Percentiles rank a stretch among this genome's conserved stretches.
Conservation (phyloP, 2,113 vertebrate genomes). For the Gavialis gangeticus region DNA sequence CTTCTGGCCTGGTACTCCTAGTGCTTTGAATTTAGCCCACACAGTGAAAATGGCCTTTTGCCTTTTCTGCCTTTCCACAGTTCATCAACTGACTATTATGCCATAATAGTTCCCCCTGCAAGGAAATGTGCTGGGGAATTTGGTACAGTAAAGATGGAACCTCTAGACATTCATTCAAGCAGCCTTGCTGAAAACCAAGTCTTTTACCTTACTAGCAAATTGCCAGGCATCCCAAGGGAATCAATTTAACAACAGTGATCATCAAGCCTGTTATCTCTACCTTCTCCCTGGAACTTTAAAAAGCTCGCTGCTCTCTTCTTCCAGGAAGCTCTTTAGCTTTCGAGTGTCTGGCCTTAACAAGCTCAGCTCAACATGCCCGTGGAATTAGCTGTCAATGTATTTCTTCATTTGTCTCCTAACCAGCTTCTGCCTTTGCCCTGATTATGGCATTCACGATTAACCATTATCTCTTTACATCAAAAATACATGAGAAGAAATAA, state of each 20-base stretch:
- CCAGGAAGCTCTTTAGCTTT: constrained; percentile 53
- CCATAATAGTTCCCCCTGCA: constrained; percentile 42
- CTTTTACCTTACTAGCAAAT: constrained; percentile 9
- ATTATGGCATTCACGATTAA: constrained; percentile 12
- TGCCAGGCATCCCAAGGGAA: constrained; percentile 24
- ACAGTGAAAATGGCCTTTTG: constrained; percentile 72
- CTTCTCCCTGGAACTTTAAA: constrained; percentile 53
- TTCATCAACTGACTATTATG: constrained; percentile 60
- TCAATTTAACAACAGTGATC: constrained; percentile 56
- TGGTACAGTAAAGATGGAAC: constrained; percentile 51
- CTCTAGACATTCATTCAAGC: constrained; percentile 51
- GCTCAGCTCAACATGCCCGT: constrained; percentile 28
- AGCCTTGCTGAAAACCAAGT: constrained; percentile 40
- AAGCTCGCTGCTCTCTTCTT: constrained; percentile 27
- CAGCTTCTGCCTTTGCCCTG: background rate
- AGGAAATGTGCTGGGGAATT: constrained; percentile 51
- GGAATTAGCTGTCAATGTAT: constrained; percentile 40
- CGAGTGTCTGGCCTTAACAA: constrained; percentile 58
- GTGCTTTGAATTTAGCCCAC: constrained; percentile 59
- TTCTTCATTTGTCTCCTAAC: constrained; percentile 7
- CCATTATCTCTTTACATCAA: background rate
- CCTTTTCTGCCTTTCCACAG: constrained; percentile 51
- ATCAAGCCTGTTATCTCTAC: constrained; percentile 61
- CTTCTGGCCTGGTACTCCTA: constrained; percentile 53
- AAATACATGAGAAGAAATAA: background rate